Percentiles rank a stretch among this genome's conserved stretches.
Conservation (phyloP, 2,888 invertebrate genomes). For the Cryptocephalus moraei region DNA sequence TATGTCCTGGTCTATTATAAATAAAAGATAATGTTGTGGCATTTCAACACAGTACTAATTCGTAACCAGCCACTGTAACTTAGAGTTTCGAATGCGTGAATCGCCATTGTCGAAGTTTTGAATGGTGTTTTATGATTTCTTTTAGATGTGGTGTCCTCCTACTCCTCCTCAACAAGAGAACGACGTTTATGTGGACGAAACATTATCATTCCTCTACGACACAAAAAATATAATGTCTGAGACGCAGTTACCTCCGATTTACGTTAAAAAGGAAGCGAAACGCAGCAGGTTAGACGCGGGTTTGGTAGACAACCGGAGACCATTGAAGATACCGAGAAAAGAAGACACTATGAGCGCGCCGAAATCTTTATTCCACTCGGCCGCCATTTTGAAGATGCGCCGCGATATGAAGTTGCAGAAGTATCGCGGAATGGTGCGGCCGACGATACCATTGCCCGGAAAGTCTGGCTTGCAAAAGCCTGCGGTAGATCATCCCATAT, state of each 20-base stretch:
- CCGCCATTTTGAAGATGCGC: slow-evolving; percentile 63
- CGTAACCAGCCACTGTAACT: too few relatives aligned
- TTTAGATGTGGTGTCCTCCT: slow-evolving; percentile 92
- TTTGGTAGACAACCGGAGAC: slow-evolving; percentile 44
- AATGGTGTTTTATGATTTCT: slow-evolving; percentile 1
- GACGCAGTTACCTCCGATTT: slow-evolving; percentile 67
- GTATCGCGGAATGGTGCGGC: slow-evolving; percentile 44
- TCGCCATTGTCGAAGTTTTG: background rate
- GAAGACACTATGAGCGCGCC: slow-evolving; percentile 61
- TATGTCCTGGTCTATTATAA: too few relatives aligned
- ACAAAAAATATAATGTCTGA: slow-evolving; percentile 60
- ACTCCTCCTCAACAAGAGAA: slow-evolving; percentile 91
- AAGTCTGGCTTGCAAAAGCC: slow-evolving; percentile 34
- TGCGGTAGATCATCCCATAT: slow-evolving; percentile 48
- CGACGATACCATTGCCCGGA: slow-evolving; percentile 31
- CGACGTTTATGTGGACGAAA: slow-evolving; percentile 83
- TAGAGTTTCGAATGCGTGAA: background rate
- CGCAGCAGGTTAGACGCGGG: slow-evolving; percentile 58
- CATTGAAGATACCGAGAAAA: slow-evolving; percentile 52
- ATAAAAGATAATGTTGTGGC: too few relatives aligned
- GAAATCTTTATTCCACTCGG: slow-evolving; percentile 71
- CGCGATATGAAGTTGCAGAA: slow-evolving; percentile 70
- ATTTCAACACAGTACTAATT: too few relatives aligned
- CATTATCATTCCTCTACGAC: slow-evolving; percentile 79
- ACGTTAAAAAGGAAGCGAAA: slow-evolving; percentile 67